These are phyloP conservation scores for Brachymystax lenok DNA, from an alignment of 2,797 vertebrate species.

Conservation along the genomic window DNA sequence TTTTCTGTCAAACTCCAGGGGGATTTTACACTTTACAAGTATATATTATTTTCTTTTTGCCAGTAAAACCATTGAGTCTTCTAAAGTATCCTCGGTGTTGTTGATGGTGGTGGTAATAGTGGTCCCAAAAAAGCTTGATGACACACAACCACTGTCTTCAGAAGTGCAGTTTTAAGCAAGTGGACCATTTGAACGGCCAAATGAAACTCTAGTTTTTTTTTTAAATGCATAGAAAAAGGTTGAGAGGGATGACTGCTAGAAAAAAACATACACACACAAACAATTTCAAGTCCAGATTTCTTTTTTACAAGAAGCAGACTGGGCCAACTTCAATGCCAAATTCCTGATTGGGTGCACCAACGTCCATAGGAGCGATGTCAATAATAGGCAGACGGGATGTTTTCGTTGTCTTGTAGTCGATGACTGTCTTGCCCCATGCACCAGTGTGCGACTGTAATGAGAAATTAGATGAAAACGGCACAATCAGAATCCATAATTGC, in stretches of 20 bases:
- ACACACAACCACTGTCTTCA: slow-evolving; percentile 76
- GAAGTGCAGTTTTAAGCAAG: slow-evolving; percentile 88
- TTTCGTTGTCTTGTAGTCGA: slow-evolving; percentile 88
- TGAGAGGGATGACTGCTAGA: slow-evolving; percentile 93
- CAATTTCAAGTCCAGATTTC: slow-evolving; percentile 98
- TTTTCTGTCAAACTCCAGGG: slow-evolving; percentile 67
- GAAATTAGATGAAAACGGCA: not conserved
- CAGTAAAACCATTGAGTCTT: slow-evolving; percentile 84
- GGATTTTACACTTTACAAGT: slow-evolving; percentile 82
- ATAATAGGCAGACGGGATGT: slow-evolving; percentile 87
- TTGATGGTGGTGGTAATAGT: slow-evolving; percentile 79
- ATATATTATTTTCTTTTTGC: slow-evolving; percentile 90
- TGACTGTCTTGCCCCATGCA: slow-evolving; percentile 86
- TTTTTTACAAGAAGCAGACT: slow-evolving; percentile 98
- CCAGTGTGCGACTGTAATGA: slow-evolving; percentile 82
- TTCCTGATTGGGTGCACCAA: slow-evolving; percentile 87
- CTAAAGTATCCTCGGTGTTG: slow-evolving; percentile 83
- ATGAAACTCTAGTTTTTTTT: slow-evolving; percentile 68
- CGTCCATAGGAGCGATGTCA: slow-evolving; percentile 88
- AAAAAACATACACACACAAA: slow-evolving; percentile 82
- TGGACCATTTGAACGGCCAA: slow-evolving; percentile 81
- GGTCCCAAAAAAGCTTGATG: slow-evolving; percentile 70
- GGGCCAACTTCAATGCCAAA: slow-evolving; percentile 83
- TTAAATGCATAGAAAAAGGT: slow-evolving; percentile 82
- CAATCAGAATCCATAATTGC: slow-evolving; percentile 11